Conservation (phyloP, 2,888 invertebrate species). For the Heliconius erato region DNA sequence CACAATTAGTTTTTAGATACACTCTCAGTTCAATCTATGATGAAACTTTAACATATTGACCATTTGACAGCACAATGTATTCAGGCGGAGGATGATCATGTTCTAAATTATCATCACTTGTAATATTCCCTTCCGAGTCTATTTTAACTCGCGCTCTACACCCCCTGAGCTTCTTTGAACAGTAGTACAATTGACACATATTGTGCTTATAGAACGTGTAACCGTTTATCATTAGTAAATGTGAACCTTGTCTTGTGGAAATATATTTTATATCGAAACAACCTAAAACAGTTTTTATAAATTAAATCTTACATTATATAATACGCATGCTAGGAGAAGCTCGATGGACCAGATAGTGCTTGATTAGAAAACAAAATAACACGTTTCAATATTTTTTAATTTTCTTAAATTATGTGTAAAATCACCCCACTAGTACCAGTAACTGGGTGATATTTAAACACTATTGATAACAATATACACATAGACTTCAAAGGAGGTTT, state of each 20-base stretch:
- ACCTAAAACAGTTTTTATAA: background rate
- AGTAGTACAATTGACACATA: constrained; percentile 54
- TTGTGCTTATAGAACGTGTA: constrained; percentile 58
- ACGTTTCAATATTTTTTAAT: background rate
- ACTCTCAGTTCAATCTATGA: background rate
- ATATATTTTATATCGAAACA: constrained; percentile 55
- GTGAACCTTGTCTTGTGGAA: constrained; percentile 51
- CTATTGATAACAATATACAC: background rate
- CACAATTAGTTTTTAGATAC: background rate
- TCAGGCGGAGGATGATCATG: constrained; percentile 54
- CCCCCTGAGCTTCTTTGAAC: constrained; percentile 58
- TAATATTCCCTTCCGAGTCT: constrained; percentile 49
- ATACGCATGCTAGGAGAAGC: background rate
- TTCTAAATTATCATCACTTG: constrained; percentile 36
- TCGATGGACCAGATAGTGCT: background rate
- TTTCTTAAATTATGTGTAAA: background rate
- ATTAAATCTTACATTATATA: background rate
- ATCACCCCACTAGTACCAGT: background rate
- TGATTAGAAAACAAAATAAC: background rate
- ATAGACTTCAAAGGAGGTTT: background rate
- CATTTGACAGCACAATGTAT: constrained; percentile 41
- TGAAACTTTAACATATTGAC: constrained; percentile 12
- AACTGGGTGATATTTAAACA: background rate
- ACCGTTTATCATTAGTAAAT: constrained; percentile 56
- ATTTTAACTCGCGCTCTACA: constrained; percentile 58